A percentile compares a stretch with the other conserved stretches of the same genome.
These are phyloP conservation scores for Epsilonema sp. DNA, from an alignment of 2,888 invertebrate species.

Conservation along the genomic window DNA sequence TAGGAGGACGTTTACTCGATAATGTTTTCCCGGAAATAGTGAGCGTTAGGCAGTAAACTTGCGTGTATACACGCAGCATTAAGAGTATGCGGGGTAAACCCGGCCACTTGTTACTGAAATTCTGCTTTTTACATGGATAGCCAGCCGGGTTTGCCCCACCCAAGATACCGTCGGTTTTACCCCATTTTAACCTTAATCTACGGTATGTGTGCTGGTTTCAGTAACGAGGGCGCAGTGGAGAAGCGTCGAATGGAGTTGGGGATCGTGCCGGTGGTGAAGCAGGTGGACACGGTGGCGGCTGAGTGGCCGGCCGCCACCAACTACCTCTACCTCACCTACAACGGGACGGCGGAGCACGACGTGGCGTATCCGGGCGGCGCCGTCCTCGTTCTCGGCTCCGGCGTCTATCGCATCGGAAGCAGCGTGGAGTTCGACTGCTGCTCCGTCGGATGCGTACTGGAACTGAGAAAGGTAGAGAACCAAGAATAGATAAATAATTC, in stretches of 20 bases:
- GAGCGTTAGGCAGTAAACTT: too few relatives aligned
- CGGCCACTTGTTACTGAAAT: too few relatives aligned
- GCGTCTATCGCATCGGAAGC: constrained; percentile 90
- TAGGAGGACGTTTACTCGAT: too few relatives aligned
- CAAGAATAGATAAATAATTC: background rate
- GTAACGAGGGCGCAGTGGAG: constrained; percentile 31
- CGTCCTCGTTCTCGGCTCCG: constrained; percentile 28
- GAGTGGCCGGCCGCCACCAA: constrained; percentile 98
- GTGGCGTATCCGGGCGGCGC: constrained; percentile 43
- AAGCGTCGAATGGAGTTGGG: constrained; percentile 27
- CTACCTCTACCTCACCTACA: constrained; percentile 93
- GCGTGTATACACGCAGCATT: too few relatives aligned
- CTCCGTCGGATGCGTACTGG: constrained; percentile 81
- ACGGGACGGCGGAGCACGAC: constrained; percentile 46
- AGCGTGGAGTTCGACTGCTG: constrained; percentile 99
- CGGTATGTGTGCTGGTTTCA: too few relatives aligned
- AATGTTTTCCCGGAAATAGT: too few relatives aligned
- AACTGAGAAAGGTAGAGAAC: constrained; percentile 54
- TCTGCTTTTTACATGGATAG: too few relatives aligned
- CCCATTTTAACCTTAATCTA: too few relatives aligned
- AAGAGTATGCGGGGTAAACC: too few relatives aligned
- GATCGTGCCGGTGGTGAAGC: constrained; percentile 70
- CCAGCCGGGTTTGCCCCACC: too few relatives aligned
- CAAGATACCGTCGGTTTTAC: too few relatives aligned
- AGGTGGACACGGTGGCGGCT: constrained; percentile 95